Evolutionary conservation across 2,113 vertebrate genomes (phyloP), one percentile per base, ranked within the genome.

Genomic region (Puffinus mauretanicus): DNA sequence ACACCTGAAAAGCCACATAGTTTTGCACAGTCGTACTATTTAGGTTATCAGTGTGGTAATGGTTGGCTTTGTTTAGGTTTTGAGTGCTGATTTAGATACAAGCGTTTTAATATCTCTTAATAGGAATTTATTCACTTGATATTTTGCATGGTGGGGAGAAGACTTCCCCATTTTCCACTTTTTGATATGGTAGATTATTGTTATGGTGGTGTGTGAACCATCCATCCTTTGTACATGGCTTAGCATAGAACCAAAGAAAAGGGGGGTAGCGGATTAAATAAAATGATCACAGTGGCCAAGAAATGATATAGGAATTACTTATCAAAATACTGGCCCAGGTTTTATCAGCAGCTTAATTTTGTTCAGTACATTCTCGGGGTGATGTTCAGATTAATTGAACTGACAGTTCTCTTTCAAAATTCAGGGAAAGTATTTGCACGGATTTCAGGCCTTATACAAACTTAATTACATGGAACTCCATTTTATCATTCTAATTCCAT

Each of bases 401-500:
- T 99, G 99, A 99, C 99, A 99, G 99, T 99, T 99, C 99, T 99
- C 98, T 99, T 99, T 99, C 99, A 99, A 98, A 99, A 99, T 99
- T 99, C 98, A 98, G 98, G 98, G 99, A 99, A 99, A 99, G 99
- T 99, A 99, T 99, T 99, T 99, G 99, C 99, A 99, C 99, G 99
- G 99, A 99, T 99, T 99, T 99, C 98, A 99, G 99, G 99, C 99
- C 99, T 99, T 99, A 99, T 99, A 99, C 99, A 99, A 99, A 99
- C 99, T 99, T 99, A 99, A 99, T 99, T 99, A 99, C 99, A 99
- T 99, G 99, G 99, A 99, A 99, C 99, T 99, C 98, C 98, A 99
- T 99, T 99, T 99, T 99, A 99, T 99, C 99, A 99, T 99, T 99
- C 99, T 99, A 99, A 99, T 99, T 99, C 99, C 99, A 99, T 99